These are phyloP conservation scores for Steromphala cineraria DNA, from an alignment of 2,888 invertebrate species.

Conservation along the genomic window DNA sequence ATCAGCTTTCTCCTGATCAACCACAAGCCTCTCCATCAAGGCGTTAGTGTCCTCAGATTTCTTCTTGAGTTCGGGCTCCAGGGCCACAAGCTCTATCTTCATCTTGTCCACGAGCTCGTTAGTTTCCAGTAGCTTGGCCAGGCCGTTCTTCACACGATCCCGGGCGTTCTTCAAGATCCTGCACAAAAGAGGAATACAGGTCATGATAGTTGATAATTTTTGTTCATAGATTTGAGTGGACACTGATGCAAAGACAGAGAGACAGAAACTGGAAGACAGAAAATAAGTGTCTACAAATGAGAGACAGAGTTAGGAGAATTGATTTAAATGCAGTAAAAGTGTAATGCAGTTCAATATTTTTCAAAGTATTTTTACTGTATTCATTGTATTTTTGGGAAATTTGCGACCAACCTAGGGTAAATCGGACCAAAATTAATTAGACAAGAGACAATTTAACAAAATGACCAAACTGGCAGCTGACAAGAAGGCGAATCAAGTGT, in stretches of 20 bases:
- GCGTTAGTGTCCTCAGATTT: conserved; percentile 86
- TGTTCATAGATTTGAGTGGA: not conserved
- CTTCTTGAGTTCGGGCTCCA: conserved; percentile 87
- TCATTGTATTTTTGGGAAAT: too few species aligned
- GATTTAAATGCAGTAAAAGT: too few species aligned
- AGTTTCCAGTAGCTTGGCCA: conserved; percentile 87
- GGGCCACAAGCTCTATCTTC: conserved; percentile 87
- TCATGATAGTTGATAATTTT: not conserved
- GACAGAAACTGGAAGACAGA: not conserved
- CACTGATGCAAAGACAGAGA: not conserved
- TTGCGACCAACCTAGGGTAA: too few species aligned
- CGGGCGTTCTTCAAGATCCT: conserved; percentile 70
- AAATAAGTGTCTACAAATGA: too few species aligned
- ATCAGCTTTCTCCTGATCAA: conserved; percentile 88
- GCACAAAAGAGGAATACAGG: not conserved
- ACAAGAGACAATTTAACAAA: too few species aligned
- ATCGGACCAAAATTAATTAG: too few species aligned
- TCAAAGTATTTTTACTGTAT: too few species aligned
- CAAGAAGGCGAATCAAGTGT: too few species aligned
- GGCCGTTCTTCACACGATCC: conserved; percentile 74
- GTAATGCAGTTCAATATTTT: too few species aligned
- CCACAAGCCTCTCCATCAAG: conserved; percentile 84
- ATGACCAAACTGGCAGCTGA: too few species aligned
- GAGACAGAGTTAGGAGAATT: too few species aligned
- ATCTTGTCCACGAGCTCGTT: conserved; percentile 88